Evolutionary conservation across 2,797 vertebrate genomes (phyloP).

Genomic region (Sarcophilus harrisii): DNA sequence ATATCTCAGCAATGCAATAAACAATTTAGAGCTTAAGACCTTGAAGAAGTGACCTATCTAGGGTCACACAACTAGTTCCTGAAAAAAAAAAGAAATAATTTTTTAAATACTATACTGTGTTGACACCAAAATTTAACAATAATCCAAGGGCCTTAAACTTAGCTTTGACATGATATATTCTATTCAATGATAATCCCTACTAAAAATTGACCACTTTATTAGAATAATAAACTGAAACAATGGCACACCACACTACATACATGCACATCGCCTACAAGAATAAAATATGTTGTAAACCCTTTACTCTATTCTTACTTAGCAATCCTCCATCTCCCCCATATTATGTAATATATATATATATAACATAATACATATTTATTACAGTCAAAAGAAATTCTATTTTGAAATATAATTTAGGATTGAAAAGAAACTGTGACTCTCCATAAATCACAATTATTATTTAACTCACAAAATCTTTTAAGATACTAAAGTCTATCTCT

Average conservation of each 20-base stretch:
- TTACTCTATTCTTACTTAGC: background rate
- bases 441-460: background rate
- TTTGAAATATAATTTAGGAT: background rate
- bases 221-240: constrained; percentile 20
- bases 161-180: constrained; percentile 49
- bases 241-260: background rate
- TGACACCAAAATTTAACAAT: constrained; percentile 37
- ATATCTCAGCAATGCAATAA: constrained; percentile 54
- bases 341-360: background rate
- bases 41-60: background rate
- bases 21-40: background rate
- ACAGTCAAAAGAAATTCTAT: constrained; percentile 1
- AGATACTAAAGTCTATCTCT: background rate
- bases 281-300: background rate
- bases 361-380: constrained; percentile 53
- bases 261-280: background rate
- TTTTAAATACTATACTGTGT: background rate
- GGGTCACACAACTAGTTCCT: constrained; percentile 32
- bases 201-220: constrained; percentile 4
- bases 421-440: background rate
- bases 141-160: constrained; percentile 61
- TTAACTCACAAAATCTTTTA: background rate
- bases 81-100: background rate
- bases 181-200: constrained; percentile 55
- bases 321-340: background rate